Evolutionary conservation across 2,797 vertebrate genomes (phyloP), one percentile per base, ranked within the genome.

Genomic region (Sarcoramphus papa): DNA sequence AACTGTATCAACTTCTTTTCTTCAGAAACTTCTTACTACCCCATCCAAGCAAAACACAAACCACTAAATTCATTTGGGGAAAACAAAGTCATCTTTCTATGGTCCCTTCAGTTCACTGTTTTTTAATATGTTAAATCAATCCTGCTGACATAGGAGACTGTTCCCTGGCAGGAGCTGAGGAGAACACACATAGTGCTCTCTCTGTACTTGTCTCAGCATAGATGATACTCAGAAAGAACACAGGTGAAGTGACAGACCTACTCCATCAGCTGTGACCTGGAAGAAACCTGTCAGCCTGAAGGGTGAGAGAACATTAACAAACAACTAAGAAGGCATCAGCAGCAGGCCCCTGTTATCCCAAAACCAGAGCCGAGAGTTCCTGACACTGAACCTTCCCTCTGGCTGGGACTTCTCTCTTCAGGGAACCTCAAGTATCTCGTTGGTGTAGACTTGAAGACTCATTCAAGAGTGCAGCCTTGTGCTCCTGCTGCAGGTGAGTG

Each of bases 1-100:
- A 95, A 93, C 90, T n/a, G 47, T 48, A 95, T 28, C 54, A 69
- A 81, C 59, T 31, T 78, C 11, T 54, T 92, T 80, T 84, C 77
- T 90, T 94, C 4, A 0, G 37, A 91, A 93, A 79, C 54, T 75
- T 93, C 30, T 79, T 75, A 65, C 43, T 73, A 67, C 59, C 54
- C 53, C 3, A 1, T 37, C 50, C 93, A 72, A 92, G 43, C 28
- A 79, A 92, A 92, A 84, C 30, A 84, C 65, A 88, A 91, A 78
- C 28, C 50, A 80, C 37, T 12, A 37, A 40, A 35, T 65, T 91
- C 23, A 73, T 69, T 23, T 91, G 65, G 17, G 33, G 65, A 63
- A 85, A 96, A 84, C 22, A 40, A 73, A 67, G 33, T 48, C 31
- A 35, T 41, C 41, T 76, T 59, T 70, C 79, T 65, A 59, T 0